These are phyloP conservation scores for Typhlomys cinereus DNA, from an alignment of 2,113 vertebrate species.

Conservation along the genomic window DNA sequence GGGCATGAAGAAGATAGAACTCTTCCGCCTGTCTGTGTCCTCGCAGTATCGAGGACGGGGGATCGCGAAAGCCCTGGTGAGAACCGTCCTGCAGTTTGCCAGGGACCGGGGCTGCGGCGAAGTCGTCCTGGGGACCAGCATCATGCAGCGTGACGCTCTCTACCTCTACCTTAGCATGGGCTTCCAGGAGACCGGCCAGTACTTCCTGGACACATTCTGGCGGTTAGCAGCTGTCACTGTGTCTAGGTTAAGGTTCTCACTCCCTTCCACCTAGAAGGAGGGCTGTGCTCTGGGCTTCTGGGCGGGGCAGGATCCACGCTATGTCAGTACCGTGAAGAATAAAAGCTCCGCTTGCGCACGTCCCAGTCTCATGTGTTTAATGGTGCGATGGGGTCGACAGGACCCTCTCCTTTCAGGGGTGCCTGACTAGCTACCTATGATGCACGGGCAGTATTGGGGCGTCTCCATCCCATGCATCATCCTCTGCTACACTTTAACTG, in stretches of 20 bases:
- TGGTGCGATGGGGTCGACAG: no score
- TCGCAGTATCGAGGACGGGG: not conserved
- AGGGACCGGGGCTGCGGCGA: constrained; percentile 20
- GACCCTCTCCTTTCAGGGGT: no score
- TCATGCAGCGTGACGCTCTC: not conserved
- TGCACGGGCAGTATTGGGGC: no score
- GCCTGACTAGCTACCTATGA: no score
- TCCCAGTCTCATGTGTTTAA: no score
- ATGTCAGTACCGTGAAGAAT: no score
- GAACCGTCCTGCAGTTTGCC: constrained; percentile 66
- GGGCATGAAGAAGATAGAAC: not conserved
- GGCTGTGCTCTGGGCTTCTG: not conserved
- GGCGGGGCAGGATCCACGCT: no score
- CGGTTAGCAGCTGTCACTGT: rapidly evolving
- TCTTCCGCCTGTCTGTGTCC: not conserved
- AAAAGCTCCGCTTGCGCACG: no score
- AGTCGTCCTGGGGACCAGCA: not conserved
- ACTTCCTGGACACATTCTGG: rapidly evolving
- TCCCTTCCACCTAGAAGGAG: not conserved
- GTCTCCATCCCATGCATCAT: no score
- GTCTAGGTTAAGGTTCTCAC: not conserved
- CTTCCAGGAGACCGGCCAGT: not conserved
- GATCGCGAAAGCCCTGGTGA: not conserved
- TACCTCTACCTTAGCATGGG: constrained; percentile 54
- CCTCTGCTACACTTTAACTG: no score